Conservation (phyloP, 1,140 invertebrate genomes). For the Drosophila parvula region DNA sequence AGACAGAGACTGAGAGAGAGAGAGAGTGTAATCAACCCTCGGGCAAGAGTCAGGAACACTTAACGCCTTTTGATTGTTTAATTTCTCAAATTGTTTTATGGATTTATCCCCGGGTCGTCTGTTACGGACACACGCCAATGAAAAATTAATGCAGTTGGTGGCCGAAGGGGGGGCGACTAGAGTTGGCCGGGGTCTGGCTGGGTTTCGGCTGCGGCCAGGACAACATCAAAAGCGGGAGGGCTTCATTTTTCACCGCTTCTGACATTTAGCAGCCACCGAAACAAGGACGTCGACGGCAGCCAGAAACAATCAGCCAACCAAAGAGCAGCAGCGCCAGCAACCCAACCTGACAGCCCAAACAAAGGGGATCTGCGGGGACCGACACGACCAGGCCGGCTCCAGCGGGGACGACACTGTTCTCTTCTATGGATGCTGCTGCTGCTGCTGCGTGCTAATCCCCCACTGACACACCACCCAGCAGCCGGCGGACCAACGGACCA, state of each 20-base stretch:
- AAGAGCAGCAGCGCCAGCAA: conserved; percentile 62
- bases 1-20: background rate
- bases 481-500: conserved; percentile 48
- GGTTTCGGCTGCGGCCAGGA: conserved; percentile 33
- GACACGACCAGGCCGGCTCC: conserved; percentile 1
- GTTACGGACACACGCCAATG: conserved; percentile 71
- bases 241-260: conserved; percentile 82
- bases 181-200: background rate
- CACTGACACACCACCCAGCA: conserved; percentile 41
- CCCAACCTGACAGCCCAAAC: conserved; percentile 63
- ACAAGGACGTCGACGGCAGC: conserved; percentile 42
- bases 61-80: conserved; percentile 83
- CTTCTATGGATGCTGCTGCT: conserved; percentile 8
- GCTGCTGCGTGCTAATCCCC: conserved; percentile 60
- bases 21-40: conserved; percentile 24
- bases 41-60: conserved; percentile 73
- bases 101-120: conserved; percentile 69
- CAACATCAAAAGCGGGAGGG: conserved; percentile 67
- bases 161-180: conserved; percentile 5
- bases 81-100: conserved; percentile 83
- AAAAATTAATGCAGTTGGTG: conserved; percentile 74
- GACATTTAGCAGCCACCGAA: conserved; percentile 76
- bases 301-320: conserved; percentile 80
- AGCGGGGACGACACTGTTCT: background rate
- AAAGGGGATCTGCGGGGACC: background rate